These are phyloP conservation scores for Cepaea hortensis DNA, from an alignment of 2,888 invertebrate species.

Conservation along the genomic window DNA sequence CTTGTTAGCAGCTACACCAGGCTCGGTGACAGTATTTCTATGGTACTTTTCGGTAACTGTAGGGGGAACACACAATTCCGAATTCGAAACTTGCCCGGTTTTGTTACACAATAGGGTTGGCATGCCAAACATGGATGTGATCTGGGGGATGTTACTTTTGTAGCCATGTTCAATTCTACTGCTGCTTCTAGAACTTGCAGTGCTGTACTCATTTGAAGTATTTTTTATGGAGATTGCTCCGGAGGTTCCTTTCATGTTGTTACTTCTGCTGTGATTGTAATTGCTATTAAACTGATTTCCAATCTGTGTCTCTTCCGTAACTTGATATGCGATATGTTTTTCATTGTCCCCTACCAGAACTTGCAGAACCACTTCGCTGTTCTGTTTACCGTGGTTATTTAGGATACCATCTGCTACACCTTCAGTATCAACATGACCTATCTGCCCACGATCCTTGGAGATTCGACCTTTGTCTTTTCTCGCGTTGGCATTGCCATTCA, in stretches of 20 bases:
- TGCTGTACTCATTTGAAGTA: neutral
- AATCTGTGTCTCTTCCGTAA: slow-evolving; percentile 20
- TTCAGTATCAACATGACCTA: neutral
- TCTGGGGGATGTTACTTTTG: neutral
- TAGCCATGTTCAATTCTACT: neutral
- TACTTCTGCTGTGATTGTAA: neutral
- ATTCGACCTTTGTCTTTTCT: neutral
- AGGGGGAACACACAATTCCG: neutral
- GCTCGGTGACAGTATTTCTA: neutral
- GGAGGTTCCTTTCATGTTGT: neutral
- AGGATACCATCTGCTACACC: slow-evolving; percentile 18
- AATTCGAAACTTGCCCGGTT: neutral
- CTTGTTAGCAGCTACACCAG: neutral
- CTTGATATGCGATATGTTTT: slow-evolving; percentile 17
- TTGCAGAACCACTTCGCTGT: neutral
- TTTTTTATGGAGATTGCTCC: neutral
- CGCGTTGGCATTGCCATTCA: neutral
- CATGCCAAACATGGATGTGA: neutral
- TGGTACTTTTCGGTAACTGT: slow-evolving; percentile 6
- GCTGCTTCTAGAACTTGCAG: neutral
- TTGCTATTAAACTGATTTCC: neutral
- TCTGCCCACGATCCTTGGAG: neutral
- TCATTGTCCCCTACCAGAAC: slow-evolving; percentile 5
- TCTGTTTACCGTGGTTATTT: neutral
- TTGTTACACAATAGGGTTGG: neutral